Percentiles rank a stretch among this genome's conserved stretches.
These are phyloP conservation scores for Anoplius nigerrimus DNA, from an alignment of 2,888 invertebrate genomes.

Conservation along the genomic window DNA sequence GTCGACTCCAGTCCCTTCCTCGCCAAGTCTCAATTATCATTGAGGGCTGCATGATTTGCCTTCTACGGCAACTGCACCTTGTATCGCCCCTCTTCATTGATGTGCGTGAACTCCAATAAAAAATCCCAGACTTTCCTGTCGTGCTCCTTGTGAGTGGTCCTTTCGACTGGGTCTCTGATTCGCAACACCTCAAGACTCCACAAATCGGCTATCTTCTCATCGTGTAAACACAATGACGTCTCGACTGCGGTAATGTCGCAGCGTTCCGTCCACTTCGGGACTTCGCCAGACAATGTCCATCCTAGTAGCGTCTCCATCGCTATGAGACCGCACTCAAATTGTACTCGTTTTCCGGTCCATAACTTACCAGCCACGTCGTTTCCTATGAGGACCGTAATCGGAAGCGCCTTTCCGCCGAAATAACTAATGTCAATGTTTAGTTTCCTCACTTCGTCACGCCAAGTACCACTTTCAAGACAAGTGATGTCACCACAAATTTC, in stretches of 20 bases:
- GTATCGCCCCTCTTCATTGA: constrained; percentile 58
- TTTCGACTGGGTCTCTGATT: constrained; percentile 58
- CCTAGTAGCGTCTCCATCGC: constrained; percentile 55
- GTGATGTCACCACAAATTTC: too few relatives aligned
- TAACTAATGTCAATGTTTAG: too few relatives aligned
- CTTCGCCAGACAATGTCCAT: constrained; percentile 58
- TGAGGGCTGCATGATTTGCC: constrained; percentile 56
- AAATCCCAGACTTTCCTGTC: constrained; percentile 47
- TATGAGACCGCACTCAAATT: constrained; percentile 51
- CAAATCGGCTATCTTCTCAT: constrained; percentile 52
- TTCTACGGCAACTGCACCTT: constrained; percentile 63
- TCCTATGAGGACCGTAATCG: too few relatives aligned
- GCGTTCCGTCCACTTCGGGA: constrained; percentile 23
- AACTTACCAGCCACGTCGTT: not conserved
- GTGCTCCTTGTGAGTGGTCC: constrained; percentile 39
- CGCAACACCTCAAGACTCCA: constrained; percentile 64
- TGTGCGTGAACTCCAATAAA: constrained; percentile 56
- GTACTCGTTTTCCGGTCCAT: constrained; percentile 24
- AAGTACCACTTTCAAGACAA: too few relatives aligned
- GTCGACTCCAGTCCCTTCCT: constrained; percentile 48
- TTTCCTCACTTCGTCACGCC: too few relatives aligned
- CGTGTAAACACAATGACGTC: constrained; percentile 49
- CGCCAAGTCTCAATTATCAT: constrained; percentile 50
- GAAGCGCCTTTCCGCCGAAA: too few relatives aligned
- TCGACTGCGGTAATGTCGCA: constrained; percentile 33